Conservation (phyloP, 2,888 invertebrate genomes). For the Cheilosia pagana region DNA sequence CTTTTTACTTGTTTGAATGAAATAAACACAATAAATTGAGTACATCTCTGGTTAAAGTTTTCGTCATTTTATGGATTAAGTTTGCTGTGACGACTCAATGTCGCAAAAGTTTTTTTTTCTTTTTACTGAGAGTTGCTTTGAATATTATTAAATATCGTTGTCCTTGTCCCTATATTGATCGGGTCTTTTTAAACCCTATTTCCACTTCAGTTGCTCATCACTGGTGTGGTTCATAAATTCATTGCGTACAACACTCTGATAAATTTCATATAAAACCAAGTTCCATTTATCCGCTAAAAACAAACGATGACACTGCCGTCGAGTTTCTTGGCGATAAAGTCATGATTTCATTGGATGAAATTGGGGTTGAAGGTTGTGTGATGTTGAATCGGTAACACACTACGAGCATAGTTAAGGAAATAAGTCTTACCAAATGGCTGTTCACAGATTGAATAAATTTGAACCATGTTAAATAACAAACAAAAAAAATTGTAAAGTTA, state of each 20-base stretch:
- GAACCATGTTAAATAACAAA: too few relatives aligned
- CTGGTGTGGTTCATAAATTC: slow-evolving; percentile 22
- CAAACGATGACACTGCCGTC: not conserved
- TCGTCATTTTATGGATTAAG: slow-evolving; percentile 31
- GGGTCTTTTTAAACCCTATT: slow-evolving; percentile 27
- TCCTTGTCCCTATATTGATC: not conserved
- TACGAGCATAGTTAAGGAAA: too few relatives aligned
- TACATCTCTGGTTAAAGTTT: slow-evolving; percentile 25
- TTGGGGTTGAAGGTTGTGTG: not conserved
- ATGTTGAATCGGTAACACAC: too few relatives aligned
- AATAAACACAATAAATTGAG: slow-evolving; percentile 15
- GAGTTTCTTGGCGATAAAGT: not conserved
- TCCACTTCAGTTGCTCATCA: slow-evolving; percentile 40
- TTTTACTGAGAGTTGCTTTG: not conserved
- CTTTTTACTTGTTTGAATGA: not conserved
- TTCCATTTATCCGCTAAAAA: slow-evolving; percentile 16
- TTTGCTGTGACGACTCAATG: slow-evolving; percentile 40
- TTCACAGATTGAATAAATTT: too few relatives aligned
- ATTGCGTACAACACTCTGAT: slow-evolving; percentile 12
- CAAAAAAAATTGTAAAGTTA: too few relatives aligned
- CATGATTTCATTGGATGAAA: slow-evolving; percentile 18
- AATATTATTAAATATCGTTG: slow-evolving; percentile 21
- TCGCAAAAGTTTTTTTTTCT: slow-evolving; percentile 37
- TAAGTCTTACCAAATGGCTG: too few relatives aligned
- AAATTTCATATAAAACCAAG: slow-evolving; percentile 16